Percentiles rank a stretch among this genome's conserved stretches.
Conservation (phyloP, 1,140 invertebrate species). For the Asobara japonica region DNA sequence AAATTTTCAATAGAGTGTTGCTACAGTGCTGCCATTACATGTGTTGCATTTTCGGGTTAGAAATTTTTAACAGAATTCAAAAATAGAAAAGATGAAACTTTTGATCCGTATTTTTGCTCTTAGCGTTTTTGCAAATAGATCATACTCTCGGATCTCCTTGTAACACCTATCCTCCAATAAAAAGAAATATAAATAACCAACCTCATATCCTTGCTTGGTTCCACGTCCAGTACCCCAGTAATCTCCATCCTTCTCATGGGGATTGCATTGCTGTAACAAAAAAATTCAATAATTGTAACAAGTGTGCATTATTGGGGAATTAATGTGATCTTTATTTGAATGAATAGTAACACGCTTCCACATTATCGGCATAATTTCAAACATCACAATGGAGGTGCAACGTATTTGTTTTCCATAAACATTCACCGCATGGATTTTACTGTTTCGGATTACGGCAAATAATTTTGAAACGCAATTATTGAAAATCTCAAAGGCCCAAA, state of each 20-base stretch:
- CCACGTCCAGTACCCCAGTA: conserved; percentile 66
- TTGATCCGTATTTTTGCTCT: too few relatives aligned
- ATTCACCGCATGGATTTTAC: too few relatives aligned
- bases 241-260: conserved; percentile 69
- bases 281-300: conserved; percentile 25
- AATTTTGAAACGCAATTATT: too few relatives aligned
- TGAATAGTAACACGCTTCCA: not conserved
- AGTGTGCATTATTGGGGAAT: conserved; percentile 1
- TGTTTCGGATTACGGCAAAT: too few relatives aligned
- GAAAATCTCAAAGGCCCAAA: too few relatives aligned
- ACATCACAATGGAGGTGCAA: not conserved
- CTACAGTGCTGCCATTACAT: too few relatives aligned
- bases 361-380: not conserved
- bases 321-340: not conserved
- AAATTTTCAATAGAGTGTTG: too few relatives aligned
- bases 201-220: conserved; percentile 70
- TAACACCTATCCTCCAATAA: not conserved
- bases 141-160: conserved; percentile 4
- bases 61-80: too few relatives aligned
- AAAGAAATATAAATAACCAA: conserved; percentile 44
- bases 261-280: conserved; percentile 69
- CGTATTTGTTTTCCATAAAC: not conserved
- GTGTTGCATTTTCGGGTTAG: too few relatives aligned
- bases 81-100: not conserved
- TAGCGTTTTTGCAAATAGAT: not conserved